Conservation (phyloP, 2,797 vertebrate genomes). For the Hippopotamyrus pictus region DNA sequence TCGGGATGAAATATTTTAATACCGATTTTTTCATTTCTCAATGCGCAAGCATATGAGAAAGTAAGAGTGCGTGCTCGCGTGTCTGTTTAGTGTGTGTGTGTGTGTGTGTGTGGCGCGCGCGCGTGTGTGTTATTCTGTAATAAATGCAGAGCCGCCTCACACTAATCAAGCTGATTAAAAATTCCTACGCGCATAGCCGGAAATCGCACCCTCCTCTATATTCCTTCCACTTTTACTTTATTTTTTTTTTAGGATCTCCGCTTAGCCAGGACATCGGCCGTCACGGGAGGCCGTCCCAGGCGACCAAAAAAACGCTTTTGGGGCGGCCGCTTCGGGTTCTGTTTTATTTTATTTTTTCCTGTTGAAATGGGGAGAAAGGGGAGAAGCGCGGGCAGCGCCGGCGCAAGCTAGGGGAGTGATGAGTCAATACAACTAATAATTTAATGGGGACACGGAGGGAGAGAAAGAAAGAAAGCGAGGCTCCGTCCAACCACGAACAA, state of each 20-base stretch:
- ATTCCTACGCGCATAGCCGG: slow-evolving; percentile 85
- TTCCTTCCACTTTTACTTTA: slow-evolving; percentile 53
- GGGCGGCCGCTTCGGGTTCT: slow-evolving; percentile 47
- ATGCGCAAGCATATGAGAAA: background rate
- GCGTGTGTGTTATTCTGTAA: slow-evolving; percentile 52
- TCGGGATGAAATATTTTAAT: background rate
- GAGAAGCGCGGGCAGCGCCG: slow-evolving; percentile 63
- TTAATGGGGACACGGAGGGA: slow-evolving; percentile 60
- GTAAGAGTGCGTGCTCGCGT: background rate
- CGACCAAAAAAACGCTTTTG: slow-evolving; percentile 41
- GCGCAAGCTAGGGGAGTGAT: slow-evolving; percentile 80
- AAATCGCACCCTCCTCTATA: slow-evolving; percentile 63
- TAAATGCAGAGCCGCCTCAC: slow-evolving; percentile 84
- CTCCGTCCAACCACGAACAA: slow-evolving; percentile 56
- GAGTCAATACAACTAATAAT: slow-evolving; percentile 95
- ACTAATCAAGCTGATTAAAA: slow-evolving; percentile 88
- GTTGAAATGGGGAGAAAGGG: slow-evolving; percentile 80
- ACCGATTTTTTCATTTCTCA: background rate
- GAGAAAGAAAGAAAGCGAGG: slow-evolving; percentile 43
- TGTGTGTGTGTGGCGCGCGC: slow-evolving; percentile 24
- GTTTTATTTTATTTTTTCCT: slow-evolving; percentile 35
- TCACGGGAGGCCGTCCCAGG: slow-evolving; percentile 49
- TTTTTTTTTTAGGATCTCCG: slow-evolving; percentile 25
- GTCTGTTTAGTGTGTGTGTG: slow-evolving; percentile 26
- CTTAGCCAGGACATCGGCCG: slow-evolving; percentile 63